Conservation (phyloP, 2,888 invertebrate genomes). For the Eupithecia insigniata region DNA sequence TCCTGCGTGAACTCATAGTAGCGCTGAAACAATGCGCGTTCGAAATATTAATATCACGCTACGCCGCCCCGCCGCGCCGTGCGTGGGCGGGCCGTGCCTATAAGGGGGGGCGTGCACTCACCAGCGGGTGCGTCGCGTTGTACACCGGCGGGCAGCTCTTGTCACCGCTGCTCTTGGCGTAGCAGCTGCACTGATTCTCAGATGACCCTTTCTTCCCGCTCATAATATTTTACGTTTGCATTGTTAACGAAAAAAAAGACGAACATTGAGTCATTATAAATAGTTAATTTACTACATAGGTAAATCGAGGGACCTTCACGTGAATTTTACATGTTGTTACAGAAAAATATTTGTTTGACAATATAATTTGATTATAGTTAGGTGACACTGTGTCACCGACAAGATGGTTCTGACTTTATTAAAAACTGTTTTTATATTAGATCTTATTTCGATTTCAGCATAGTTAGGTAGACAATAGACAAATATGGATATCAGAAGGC, state of each 20-base stretch:
- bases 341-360: conserved; percentile 5
- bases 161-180: conserved; percentile 42
- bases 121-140: conserved; percentile 76
- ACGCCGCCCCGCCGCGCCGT: too few species aligned
- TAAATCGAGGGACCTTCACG: neutral
- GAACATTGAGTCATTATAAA: conserved; percentile 31
- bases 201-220: conserved; percentile 53
- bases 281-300: neutral
- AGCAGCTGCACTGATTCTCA: conserved; percentile 58
- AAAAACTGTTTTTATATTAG: neutral
- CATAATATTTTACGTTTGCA: conserved; percentile 62
- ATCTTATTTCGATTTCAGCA: neutral
- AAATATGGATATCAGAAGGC: too few species aligned
- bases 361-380: neutral
- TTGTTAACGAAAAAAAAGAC: conserved; percentile 46
- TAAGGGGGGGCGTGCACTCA: conserved; percentile 41
- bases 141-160: conserved; percentile 56
- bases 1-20: conserved; percentile 88
- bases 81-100: too few species aligned
- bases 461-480: too few species aligned
- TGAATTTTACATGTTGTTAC: neutral
- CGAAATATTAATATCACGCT: too few species aligned
- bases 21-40: conserved; percentile 57
- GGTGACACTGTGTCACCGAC: neutral
- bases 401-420: neutral